Evolutionary conservation across 2,888 invertebrate species (phyloP), one percentile per base, ranked within the genome.

Genomic region (Marronus borbonicus): DNA sequence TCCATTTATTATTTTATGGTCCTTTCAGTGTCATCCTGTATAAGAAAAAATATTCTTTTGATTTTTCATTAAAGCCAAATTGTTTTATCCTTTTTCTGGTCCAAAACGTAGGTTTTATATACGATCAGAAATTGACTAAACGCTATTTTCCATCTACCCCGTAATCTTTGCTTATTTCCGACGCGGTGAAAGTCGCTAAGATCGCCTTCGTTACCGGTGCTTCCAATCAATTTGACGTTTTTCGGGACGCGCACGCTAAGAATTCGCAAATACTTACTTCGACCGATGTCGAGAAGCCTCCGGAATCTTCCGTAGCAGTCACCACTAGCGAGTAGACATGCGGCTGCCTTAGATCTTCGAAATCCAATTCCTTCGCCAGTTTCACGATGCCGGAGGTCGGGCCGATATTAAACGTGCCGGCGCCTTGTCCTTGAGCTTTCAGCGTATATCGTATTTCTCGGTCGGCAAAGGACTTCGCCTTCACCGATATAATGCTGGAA

Each of bases 381-480:
- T 98, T 98, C 24, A 99, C 97, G 84, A 98, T 96, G 76, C 98
- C 98, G 50, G 97, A 96, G 24, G 96, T 95, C 2, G 97, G 96
- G 0, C 97, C 97, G 85, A 98, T 98, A 89, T 97, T 97, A 89
- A 98, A 98, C 10, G 97, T 97, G 66, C 97, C 97, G 8, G 97
- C 96, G 10, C 97, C 97, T 89, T 96, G 97, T 4, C 97, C 97
- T 88, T 97, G 96, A 0, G 98, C 97, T 87, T 97, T 96, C 81
- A 98, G 89, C 0, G 97, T 97, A 89, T 98, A 98, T n/a, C 97
- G 94, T 84, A 98, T 97, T 89, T 97, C 97, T 76, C 97, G 94
- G 89, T 98, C 97, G 80, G 98, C 98, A 87, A 99, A 99, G 0
- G 98, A 97, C 89, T 98, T 98, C 2, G 98, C 98, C 90, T 98